Base-by-base conservation (phyloP, 2,113 vertebrate species). In the Axis porcinus region DNA sequence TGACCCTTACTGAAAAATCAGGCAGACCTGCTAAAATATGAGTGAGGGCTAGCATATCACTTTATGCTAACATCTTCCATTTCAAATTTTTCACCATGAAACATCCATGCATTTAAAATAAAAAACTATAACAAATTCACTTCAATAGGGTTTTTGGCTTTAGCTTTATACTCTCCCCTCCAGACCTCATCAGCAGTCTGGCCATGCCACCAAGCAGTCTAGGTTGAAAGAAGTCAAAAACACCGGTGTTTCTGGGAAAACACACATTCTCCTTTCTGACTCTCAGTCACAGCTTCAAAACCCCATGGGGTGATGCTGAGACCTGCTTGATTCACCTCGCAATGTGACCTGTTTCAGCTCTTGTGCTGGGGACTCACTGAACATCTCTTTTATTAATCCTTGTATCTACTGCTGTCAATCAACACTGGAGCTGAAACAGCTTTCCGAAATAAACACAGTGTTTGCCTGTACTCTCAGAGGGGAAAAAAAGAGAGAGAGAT, bases 401-500 rank as follows among this genome's bases (percentile, higher is more conserved):
- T 89, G 15, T 84, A 91, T 74, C 87, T 92, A n/a, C 55, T 86
- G 58, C 83, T 91, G 67, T 94, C 95, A 88, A 45, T 89, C 90
- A 95, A 91, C 62, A 90, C 36, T n/a, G 33, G 58, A 57, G 50
- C 64, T 92, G 43, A 95, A 60, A 94, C 52, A 90, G 55, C 58
- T 87, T 91, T 96, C 85, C 95, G 85, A 97, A 85, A 97, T 81
- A 97, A 96, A 96, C 36, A 90, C 47, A 86, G 33, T 89, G 33
- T 84, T 97, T 95, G 89, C 89, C 94, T 96, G 36, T 91, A 90
- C 94, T 43, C 88, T 88, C 43, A 28, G 19, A 58, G 57, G 13
- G 19, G 9, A 4, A 33, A 33, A 36, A 28, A 47, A 54, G 36
- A 58, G 12, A 74, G 21, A 60, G 30, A 92, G 33, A 74, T 19